Evolutionary conservation across 2,888 invertebrate species (phyloP).

Genomic region (Hypselothyrea guttata): DNA sequence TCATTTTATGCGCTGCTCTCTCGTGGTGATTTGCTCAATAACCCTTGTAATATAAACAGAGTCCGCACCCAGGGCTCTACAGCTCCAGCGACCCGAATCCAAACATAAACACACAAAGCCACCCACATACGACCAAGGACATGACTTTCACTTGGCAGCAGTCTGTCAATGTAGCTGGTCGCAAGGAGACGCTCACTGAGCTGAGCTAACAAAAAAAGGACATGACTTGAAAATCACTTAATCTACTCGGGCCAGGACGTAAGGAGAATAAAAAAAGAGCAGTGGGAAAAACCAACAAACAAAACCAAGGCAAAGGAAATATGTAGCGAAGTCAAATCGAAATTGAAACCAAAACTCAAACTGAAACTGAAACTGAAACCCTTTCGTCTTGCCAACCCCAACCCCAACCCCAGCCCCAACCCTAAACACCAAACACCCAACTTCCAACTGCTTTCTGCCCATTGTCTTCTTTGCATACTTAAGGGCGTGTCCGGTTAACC

Average conservation of each 20-base stretch:
- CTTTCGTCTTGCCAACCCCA: too few species aligned
- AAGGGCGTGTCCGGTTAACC: conserved; percentile 57
- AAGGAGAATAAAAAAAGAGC: conserved; percentile 24
- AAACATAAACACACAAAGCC: conserved; percentile 48
- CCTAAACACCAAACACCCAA: not conserved
- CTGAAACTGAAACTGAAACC: conserved; percentile 41
- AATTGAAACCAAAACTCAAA: conserved; percentile 33
- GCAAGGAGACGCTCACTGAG: conserved; percentile 3
- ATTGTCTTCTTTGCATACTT: conserved; percentile 35
- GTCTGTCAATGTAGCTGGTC: conserved; percentile 67
- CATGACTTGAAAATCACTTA: conserved; percentile 81
- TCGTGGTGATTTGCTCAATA: conserved; percentile 80
- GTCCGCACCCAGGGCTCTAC: conserved; percentile 24
- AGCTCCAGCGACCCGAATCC: conserved; percentile 6
- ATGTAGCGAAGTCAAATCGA: conserved; percentile 46
- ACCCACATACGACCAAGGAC: conserved; percentile 56
- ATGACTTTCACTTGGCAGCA: conserved; percentile 64
- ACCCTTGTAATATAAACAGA: conserved; percentile 80
- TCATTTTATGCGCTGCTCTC: conserved; percentile 40
- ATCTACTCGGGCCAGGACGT: conserved; percentile 65
- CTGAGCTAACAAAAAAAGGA: conserved; percentile 54
- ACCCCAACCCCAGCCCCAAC: too few species aligned
- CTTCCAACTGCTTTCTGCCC: not conserved
- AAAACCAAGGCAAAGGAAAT: conserved; percentile 24
- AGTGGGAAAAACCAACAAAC: conserved; percentile 36